Conservation (phyloP, 1,140 invertebrate species). For the Lysiphlebus fabarum region DNA sequence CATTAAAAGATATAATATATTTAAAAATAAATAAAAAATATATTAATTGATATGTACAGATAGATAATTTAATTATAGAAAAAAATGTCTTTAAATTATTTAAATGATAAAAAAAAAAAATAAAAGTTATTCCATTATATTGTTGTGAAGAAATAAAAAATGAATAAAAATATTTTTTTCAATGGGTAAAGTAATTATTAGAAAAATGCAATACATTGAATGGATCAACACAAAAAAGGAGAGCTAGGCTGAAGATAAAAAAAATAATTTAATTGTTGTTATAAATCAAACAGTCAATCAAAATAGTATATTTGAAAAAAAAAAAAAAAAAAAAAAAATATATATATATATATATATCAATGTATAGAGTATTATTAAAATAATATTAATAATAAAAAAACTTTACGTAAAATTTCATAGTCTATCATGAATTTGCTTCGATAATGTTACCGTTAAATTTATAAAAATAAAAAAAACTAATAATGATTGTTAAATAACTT, state of each 20-base stretch:
- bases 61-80: no score
- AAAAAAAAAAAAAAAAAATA: no score
- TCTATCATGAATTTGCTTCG: slow-evolving; percentile 13
- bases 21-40: no score
- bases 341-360: no score
- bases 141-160: slow-evolving; percentile 3
- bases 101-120: not conserved
- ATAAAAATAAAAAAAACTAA: no score
- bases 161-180: slow-evolving; percentile 1
- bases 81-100: not conserved
- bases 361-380: slow-evolving; percentile 7
- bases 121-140: slow-evolving; percentile 4
- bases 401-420: slow-evolving; percentile 13
- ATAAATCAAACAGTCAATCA: slow-evolving; percentile 46
- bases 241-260: not conserved
- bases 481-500: no score
- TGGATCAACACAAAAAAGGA: not conserved
- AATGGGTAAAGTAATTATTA: slow-evolving; percentile 4
- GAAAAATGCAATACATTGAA: not conserved
- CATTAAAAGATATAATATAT: no score
- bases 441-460: no score
- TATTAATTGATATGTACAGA: no score
- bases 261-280: slow-evolving; percentile 5
- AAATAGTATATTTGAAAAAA: slow-evolving; percentile 29
- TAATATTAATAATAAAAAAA: not conserved